Evolutionary conservation across 2,797 vertebrate species (phyloP).

Genomic region (Platyrinchus mystaceus): DNA sequence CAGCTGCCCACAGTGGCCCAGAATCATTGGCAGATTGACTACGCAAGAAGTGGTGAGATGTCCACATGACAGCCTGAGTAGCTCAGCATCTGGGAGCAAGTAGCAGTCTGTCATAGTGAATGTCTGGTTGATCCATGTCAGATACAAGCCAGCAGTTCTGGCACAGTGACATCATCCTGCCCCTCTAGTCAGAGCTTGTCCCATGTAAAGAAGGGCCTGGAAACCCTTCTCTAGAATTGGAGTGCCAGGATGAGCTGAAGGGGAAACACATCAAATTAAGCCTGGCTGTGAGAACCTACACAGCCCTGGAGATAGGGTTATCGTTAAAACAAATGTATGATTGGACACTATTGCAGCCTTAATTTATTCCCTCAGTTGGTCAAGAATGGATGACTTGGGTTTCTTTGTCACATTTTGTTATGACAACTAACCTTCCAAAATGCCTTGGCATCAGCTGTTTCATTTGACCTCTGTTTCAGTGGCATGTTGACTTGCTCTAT

Average conservation of each 20-base stretch:
- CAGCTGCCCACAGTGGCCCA: background rate
- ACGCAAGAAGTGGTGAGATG: background rate
- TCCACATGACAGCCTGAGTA: background rate
- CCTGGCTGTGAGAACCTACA: background rate
- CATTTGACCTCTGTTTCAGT: background rate
- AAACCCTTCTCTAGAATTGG: background rate
- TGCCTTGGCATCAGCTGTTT: background rate
- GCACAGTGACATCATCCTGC: background rate
- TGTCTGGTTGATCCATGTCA: background rate
- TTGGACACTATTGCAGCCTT: background rate
- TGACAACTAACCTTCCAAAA: background rate
- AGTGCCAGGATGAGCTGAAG: background rate
- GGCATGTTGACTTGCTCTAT: background rate
- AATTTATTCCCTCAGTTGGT: background rate
- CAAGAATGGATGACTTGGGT: background rate
- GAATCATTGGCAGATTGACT: background rate
- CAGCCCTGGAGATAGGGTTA: background rate
- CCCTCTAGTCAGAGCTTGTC: background rate
- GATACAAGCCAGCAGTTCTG: background rate
- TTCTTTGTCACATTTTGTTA: background rate
- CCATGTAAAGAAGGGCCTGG: background rate
- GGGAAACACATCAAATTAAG: background rate
- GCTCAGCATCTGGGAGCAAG: background rate
- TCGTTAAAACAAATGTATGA: background rate
- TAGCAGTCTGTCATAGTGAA: background rate